These are phyloP conservation scores for Brachionus koreanus DNA, from an alignment of 1,140 invertebrate species.

Conservation along the genomic window DNA sequence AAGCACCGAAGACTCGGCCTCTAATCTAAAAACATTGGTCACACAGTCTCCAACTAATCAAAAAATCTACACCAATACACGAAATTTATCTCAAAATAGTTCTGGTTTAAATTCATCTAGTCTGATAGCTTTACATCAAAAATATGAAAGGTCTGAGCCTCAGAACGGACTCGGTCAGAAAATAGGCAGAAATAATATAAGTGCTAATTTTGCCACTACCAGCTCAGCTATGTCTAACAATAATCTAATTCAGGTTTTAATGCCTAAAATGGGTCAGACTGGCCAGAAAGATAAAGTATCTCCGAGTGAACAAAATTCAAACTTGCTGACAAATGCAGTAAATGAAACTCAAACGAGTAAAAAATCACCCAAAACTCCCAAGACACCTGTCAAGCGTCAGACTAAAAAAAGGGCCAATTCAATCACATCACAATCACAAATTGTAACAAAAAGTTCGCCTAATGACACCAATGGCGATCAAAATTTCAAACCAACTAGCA, in stretches of 20 bases:
- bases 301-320: not conserved
- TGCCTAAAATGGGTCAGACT: not conserved
- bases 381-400: not conserved
- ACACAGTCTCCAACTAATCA: not conserved
- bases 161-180: not conserved
- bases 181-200: not conserved
- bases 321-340: not conserved
- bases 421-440: not conserved
- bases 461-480: not conserved
- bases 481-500: constrained; percentile 12
- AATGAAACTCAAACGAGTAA: not conserved
- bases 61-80: not conserved
- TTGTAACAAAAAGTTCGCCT: not conserved
- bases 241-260: not conserved
- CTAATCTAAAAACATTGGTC: not conserved
- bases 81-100: not conserved
- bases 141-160: not conserved
- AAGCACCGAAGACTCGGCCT: not conserved
- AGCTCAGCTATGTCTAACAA: not conserved
- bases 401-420: constrained; percentile 4
- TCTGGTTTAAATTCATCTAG: not conserved
- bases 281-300: not conserved
- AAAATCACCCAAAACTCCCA: not conserved
- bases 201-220: not conserved
- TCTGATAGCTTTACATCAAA: not conserved